A percentile compares a stretch with the other conserved stretches of the same genome.
phyloP scores from a whole-genome alignment of 2,888 invertebrate species.

The Nysson spinosus region DNA sequence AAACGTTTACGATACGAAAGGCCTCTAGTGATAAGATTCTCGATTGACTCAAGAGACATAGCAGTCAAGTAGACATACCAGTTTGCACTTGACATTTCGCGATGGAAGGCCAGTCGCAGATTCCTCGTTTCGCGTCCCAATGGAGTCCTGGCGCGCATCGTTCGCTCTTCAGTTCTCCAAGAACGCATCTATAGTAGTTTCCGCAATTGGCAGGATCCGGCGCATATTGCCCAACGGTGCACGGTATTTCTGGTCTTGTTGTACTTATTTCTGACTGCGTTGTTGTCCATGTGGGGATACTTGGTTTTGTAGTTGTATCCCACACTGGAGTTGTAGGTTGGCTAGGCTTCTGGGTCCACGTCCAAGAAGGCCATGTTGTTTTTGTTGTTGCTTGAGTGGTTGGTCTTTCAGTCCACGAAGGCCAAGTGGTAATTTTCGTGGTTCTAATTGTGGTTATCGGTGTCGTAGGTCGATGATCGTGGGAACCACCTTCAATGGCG shows the following conservation, averaged over 20 bases:
- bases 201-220: slow-evolving; percentile 85
- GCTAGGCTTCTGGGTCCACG: slow-evolving; percentile 48
- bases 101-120: slow-evolving; percentile 89
- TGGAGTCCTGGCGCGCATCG: slow-evolving; percentile 89
- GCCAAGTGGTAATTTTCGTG: slow-evolving; percentile 68
- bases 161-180: slow-evolving; percentile 84
- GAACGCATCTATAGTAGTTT: slow-evolving; percentile 87
- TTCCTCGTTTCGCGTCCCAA: slow-evolving; percentile 84
- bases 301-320: too few species aligned
- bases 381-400: slow-evolving; percentile 54
- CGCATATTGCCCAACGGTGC: slow-evolving; percentile 78
- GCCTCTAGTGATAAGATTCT: too few species aligned
- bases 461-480: slow-evolving; percentile 54
- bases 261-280: slow-evolving; percentile 52
- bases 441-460: slow-evolving; percentile 64
- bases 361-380: slow-evolving; percentile 69
- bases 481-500: slow-evolving; percentile 77
- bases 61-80: slow-evolving; percentile 24
- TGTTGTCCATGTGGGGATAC: too few species aligned
- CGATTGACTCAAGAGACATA: too few species aligned
- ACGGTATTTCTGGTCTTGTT: slow-evolving; percentile 68
- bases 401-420: slow-evolving; percentile 69
- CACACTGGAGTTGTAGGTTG: too few species aligned
- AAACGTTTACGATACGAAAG: too few species aligned
- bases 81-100: slow-evolving; percentile 81